Evolutionary conservation across 2,888 invertebrate genomes (phyloP), one percentile per base, ranked within the genome.

Genomic region (Drosophila gaucha): DNA sequence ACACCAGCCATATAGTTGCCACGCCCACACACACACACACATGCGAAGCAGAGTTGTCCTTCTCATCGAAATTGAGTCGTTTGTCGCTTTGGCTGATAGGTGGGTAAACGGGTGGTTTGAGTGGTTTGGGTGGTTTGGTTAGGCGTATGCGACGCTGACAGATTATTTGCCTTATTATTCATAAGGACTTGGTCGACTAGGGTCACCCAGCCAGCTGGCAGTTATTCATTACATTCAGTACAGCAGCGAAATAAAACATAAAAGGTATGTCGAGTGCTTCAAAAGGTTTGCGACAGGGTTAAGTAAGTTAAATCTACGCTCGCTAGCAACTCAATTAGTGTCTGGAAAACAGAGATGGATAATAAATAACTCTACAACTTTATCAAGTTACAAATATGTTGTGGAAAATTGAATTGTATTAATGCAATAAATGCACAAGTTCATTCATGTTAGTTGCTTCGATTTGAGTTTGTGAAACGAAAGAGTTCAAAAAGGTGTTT

Each of bases 91-190:
- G 43, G 26, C 44, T 63, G 46, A 9, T 22, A 20, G 51, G 20
- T 47, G 47, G 38, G 52, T n/a, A n/a, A n/a, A 41, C 39, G 31
- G 38, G 36, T 12, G 24, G 14, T 10, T 47, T 41, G 49, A 3
- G 31, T n/a, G 28, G n/a, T n/a, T n/a, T 33, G 44, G 56, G 22
- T 63, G 38, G 52, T 31, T 49, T 57, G 58, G 75, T 67, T 60
- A 69, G 84, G 64, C 83, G 66, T 54, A 80, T 83, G 82, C 86
- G 88, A 86, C 80, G 68, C 75, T 88, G 87, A 86, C 88, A 85
- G 82, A 86, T 87, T 89, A 88, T 89, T 88, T 82, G 78, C 74
- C 89, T 86, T 84, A 88, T 88, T 88, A 89, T 89, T 88, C 89
- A 89, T 89, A 84, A 82, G 80, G 66, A 70, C 60, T 49, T 39